Conservation (phyloP, 2,113 vertebrate species). For the Triplophysa rosa region DNA sequence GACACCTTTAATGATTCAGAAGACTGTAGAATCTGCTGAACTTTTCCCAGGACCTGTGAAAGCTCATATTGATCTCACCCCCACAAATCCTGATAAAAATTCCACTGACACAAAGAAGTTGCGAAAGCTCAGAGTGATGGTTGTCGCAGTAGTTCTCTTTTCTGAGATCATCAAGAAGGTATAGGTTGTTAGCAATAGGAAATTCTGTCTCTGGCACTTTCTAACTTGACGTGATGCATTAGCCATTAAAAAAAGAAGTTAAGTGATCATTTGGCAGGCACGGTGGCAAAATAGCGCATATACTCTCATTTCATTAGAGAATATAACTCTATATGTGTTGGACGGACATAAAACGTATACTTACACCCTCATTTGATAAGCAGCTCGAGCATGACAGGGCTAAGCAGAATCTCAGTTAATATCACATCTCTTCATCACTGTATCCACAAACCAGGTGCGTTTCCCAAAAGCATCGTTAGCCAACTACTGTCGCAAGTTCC, state of each 20-base stretch:
- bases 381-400: slow-evolving; percentile 53
- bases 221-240: slow-evolving; percentile 52
- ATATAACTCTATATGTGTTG: slow-evolving; percentile 49
- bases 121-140: slow-evolving; percentile 21
- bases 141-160: background rate
- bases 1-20: slow-evolving; percentile 32
- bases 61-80: slow-evolving; percentile 44
- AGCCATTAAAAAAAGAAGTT: slow-evolving; percentile 46
- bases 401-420: slow-evolving; percentile 54
- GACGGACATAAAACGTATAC: slow-evolving; percentile 42
- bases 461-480: no score
- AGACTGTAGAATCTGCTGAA: slow-evolving; percentile 43
- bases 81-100: slow-evolving; percentile 42
- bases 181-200: background rate
- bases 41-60: slow-evolving; percentile 43
- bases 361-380: slow-evolving; percentile 58
- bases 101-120: slow-evolving; percentile 34
- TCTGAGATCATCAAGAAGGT: slow-evolving; percentile 15
- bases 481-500: no score
- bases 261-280: slow-evolving; percentile 25
- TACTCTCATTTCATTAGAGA: slow-evolving; percentile 60
- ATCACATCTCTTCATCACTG: background rate
- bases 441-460: background rate
- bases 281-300: slow-evolving; percentile 48
- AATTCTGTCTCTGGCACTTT: background rate